These are phyloP conservation scores for Leptodactylus fallax DNA, from an alignment of 2,797 vertebrate genomes.

Conservation along the genomic window DNA sequence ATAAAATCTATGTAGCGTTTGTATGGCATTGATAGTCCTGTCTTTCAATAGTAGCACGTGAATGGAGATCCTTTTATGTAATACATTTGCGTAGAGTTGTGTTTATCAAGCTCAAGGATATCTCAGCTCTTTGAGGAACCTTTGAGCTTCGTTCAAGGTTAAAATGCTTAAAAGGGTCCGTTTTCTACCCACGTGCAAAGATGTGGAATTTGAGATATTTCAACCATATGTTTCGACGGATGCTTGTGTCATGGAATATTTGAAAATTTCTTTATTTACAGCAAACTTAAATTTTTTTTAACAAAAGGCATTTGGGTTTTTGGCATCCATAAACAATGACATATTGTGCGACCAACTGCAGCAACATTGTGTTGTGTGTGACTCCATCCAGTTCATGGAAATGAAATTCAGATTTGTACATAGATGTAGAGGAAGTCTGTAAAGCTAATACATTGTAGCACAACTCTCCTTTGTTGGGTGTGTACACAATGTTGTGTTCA, in stretches of 20 bases:
- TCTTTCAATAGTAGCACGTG: slow-evolving; percentile 49
- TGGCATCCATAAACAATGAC: neutral
- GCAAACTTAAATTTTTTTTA: no score
- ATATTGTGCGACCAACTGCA: slow-evolving; percentile 17
- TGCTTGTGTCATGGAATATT: neutral
- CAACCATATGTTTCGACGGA: neutral
- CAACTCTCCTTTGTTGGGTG: slow-evolving; percentile 43
- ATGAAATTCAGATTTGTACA: slow-evolving; percentile 43
- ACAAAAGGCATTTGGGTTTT: neutral
- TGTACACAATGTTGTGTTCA: slow-evolving; percentile 54
- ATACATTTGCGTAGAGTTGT: slow-evolving; percentile 12
- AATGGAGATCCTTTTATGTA: neutral
- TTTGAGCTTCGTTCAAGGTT: neutral
- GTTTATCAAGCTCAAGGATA: slow-evolving; percentile 47
- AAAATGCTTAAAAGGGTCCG: neutral
- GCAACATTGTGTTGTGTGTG: slow-evolving; percentile 10
- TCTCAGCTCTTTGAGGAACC: neutral
- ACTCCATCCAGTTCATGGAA: slow-evolving; percentile 16
- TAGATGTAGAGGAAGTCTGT: slow-evolving; percentile 27
- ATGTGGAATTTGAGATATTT: slow-evolving; percentile 26
- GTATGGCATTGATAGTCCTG: slow-evolving; percentile 49
- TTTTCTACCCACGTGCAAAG: slow-evolving; percentile 1
- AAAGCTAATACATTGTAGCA: slow-evolving; percentile 40
- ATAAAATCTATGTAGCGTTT: slow-evolving; percentile 55
- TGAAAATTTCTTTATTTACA: neutral